These are phyloP conservation scores for Saguinus midas DNA, from an alignment of 2,113 vertebrate genomes.

Conservation along the genomic window DNA sequence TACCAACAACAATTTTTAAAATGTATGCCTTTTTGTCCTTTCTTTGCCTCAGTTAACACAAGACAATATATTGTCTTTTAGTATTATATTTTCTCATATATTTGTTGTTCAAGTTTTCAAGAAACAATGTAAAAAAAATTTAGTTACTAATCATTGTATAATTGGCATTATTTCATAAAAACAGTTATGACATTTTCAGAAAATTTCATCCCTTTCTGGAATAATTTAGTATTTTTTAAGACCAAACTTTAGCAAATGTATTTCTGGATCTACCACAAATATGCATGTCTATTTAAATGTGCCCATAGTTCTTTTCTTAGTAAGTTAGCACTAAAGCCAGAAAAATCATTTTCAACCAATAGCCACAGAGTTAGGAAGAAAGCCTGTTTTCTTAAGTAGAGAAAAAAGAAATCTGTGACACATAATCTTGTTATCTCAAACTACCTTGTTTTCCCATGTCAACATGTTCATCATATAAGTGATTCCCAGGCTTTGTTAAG, in stretches of 20 bases:
- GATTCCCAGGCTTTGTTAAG: background rate
- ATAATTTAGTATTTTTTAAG: conserved; percentile 23
- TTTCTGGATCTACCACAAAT: background rate
- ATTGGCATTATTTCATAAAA: background rate
- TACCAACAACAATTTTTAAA: background rate
- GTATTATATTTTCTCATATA: background rate
- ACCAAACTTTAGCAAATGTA: background rate
- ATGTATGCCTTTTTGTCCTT: background rate
- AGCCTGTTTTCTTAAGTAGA: background rate
- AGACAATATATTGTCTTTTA: background rate
- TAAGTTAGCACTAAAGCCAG: background rate
- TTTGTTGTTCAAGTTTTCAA: conserved; percentile 24
- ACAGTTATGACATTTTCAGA: background rate
- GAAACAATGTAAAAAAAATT: background rate
- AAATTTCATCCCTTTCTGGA: background rate
- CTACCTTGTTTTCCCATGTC: background rate
- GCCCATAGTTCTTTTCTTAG: background rate
- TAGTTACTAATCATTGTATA: conserved; percentile 1
- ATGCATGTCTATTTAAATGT: background rate
- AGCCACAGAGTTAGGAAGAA: background rate
- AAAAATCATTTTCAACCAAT: background rate
- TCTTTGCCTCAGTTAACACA: background rate
- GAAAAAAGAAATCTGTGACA: background rate
- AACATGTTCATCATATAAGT: background rate
- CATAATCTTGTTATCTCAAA: background rate